Evolutionary conservation across 2,113 vertebrate species (phyloP).

Genomic region (Ginglymostoma cirratum): DNA sequence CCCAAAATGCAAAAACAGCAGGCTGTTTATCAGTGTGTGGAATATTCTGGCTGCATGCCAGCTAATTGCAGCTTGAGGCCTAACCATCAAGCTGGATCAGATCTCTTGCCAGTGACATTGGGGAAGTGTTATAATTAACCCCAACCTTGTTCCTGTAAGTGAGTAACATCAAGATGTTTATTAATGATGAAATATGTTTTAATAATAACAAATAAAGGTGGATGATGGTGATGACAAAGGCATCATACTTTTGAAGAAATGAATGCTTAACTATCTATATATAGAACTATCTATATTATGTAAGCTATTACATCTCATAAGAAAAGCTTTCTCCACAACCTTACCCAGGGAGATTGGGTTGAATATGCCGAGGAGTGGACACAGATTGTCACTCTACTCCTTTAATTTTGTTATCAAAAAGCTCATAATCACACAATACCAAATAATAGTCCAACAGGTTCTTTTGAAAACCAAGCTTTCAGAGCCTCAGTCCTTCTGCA

Average conservation of each 20-base stretch:
- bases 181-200: background rate
- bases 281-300: too few species aligned
- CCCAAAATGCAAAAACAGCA: background rate
- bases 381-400: too few species aligned
- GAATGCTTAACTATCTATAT: background rate
- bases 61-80: background rate
- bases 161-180: background rate
- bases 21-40: background rate
- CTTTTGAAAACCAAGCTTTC: too few species aligned
- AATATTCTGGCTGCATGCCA: background rate
- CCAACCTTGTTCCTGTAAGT: background rate
- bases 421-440: too few species aligned
- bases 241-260: background rate
- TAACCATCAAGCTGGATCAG: background rate
- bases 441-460: too few species aligned
- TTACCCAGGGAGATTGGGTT: background rate
- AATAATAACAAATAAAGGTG: background rate
- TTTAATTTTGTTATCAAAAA: too few species aligned
- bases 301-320: background rate
- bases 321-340: too few species aligned
- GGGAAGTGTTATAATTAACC: background rate
- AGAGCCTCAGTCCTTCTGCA: too few species aligned
- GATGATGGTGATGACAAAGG: background rate
- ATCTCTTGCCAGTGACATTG: background rate
- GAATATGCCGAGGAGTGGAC: too few species aligned